Percentiles rank a stretch among this genome's conserved stretches.
Evolutionary conservation across 2,888 invertebrate genomes (phyloP).

Genomic region (Eurois occulta): DNA sequence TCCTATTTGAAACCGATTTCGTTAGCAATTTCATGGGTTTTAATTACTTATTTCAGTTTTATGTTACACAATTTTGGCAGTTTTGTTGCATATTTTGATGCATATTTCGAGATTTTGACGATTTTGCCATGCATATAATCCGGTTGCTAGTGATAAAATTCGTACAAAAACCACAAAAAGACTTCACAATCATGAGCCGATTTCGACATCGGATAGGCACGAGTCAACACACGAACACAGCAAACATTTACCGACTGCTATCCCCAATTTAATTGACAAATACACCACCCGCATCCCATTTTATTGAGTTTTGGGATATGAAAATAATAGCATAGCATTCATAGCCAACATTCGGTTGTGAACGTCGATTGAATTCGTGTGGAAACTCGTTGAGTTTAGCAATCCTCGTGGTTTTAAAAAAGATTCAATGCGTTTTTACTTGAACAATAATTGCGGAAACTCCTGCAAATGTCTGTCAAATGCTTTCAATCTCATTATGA

Average conservation of each 20-base stretch:
- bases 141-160: too few species aligned
- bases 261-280: conserved; percentile 70
- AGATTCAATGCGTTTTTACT: background rate
- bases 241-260: conserved; percentile 60
- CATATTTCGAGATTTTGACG: too few species aligned
- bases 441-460: background rate
- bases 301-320: conserved; percentile 44
- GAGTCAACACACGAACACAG: conserved; percentile 56
- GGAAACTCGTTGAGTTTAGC: background rate
- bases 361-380: background rate
- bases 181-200: conserved; percentile 19
- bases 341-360: background rate
- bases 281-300: conserved; percentile 65
- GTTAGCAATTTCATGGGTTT: too few species aligned
- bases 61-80: too few species aligned
- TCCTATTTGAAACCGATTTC: too few species aligned
- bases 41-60: too few species aligned
- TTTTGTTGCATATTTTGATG: too few species aligned
- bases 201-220: conserved; percentile 8
- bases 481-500: background rate
- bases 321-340: conserved; percentile 27
- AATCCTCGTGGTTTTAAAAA: background rate
- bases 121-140: too few species aligned
- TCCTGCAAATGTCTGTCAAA: background rate
- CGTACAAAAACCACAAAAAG: conserved; percentile 17